Evolutionary conservation across 2,888 invertebrate species (phyloP).

Genomic region (Plutella xylostella): DNA sequence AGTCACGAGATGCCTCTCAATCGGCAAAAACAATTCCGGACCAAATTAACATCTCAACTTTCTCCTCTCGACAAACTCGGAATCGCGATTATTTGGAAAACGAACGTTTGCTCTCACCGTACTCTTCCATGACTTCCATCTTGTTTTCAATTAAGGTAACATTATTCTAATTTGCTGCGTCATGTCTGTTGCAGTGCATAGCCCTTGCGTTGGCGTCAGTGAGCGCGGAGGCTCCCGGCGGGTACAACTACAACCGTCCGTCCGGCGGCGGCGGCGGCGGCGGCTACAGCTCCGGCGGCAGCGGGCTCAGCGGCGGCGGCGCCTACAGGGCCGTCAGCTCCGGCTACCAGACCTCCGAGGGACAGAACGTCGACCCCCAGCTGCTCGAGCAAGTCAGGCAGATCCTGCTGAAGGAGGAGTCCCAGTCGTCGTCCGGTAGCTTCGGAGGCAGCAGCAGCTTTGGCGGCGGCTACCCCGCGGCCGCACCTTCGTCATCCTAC

Average conservation of each 20-base stretch:
- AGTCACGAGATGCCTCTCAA: too few relatives aligned
- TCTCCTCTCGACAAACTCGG: too few relatives aligned
- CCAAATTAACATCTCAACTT: too few relatives aligned
- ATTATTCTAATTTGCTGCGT: background rate
- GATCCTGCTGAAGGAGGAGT: slow-evolving; percentile 86
- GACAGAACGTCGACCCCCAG: slow-evolving; percentile 83
- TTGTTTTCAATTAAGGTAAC: background rate
- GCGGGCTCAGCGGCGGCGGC: slow-evolving; percentile 72
- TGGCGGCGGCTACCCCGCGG: slow-evolving; percentile 66
- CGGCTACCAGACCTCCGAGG: slow-evolving; percentile 85
- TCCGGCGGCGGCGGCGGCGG: slow-evolving; percentile 50
- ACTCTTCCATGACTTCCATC: too few relatives aligned
- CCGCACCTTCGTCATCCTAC: slow-evolving; percentile 73
- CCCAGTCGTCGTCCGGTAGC: slow-evolving; percentile 68
- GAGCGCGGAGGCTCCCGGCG: slow-evolving; percentile 80
- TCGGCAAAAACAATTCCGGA: too few relatives aligned
- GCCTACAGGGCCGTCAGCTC: slow-evolving; percentile 81
- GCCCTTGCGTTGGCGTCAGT: slow-evolving; percentile 82
- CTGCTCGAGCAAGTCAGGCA: slow-evolving; percentile 87
- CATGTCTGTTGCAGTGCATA: slow-evolving; percentile 76
- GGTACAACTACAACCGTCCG: slow-evolving; percentile 81
- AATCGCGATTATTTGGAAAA: too few relatives aligned
- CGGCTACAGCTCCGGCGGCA: slow-evolving; percentile 45
- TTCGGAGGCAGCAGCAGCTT: slow-evolving; percentile 41
- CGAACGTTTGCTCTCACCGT: too few relatives aligned